These are phyloP conservation scores for Mesorhabditis sp. DNA, from an alignment of 2,888 invertebrate genomes.

Conservation along the genomic window DNA sequence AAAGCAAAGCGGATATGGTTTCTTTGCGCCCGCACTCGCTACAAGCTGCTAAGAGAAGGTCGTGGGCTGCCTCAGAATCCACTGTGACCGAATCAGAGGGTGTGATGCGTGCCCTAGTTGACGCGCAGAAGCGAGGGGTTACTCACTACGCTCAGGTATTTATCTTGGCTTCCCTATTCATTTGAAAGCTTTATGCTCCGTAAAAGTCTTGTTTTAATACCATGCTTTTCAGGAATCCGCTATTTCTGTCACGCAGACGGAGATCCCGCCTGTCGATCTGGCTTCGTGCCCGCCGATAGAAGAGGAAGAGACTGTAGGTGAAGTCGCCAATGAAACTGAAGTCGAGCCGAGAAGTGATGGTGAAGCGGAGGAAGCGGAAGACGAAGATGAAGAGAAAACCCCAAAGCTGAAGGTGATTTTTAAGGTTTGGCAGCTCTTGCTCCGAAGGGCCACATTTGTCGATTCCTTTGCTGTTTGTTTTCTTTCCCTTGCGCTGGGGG, in stretches of 20 bases:
- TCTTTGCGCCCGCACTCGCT: constrained; percentile 51
- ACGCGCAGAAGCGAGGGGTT: constrained; percentile 44
- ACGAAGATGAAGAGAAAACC: not conserved
- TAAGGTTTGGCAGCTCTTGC: no score
- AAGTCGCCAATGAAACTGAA: not conserved
- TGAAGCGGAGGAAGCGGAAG: not conserved
- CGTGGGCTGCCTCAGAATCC: constrained; percentile 52
- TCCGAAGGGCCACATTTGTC: no score
- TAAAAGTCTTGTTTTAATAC: not conserved
- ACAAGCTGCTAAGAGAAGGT: constrained; percentile 54
- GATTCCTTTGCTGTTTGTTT: no score
- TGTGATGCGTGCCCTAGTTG: constrained; percentile 40
- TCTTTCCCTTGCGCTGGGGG: no score
- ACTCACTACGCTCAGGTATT: constrained; percentile 32
- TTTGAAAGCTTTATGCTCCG: not conserved
- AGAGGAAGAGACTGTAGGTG: not conserved
- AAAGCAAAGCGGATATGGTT: constrained; percentile 44
- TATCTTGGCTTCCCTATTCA: not conserved
- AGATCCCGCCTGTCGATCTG: not conserved
- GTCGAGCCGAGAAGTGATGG: constrained; percentile 1
- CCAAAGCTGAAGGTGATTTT: no score
- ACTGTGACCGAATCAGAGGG: constrained; percentile 42
- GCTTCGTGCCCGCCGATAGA: constrained; percentile 10
- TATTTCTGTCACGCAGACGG: not conserved
- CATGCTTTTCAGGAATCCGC: not conserved